Evolutionary conservation across 1,140 invertebrate genomes (phyloP).

Genomic region (Aphaenogaster ashmeadi): DNA sequence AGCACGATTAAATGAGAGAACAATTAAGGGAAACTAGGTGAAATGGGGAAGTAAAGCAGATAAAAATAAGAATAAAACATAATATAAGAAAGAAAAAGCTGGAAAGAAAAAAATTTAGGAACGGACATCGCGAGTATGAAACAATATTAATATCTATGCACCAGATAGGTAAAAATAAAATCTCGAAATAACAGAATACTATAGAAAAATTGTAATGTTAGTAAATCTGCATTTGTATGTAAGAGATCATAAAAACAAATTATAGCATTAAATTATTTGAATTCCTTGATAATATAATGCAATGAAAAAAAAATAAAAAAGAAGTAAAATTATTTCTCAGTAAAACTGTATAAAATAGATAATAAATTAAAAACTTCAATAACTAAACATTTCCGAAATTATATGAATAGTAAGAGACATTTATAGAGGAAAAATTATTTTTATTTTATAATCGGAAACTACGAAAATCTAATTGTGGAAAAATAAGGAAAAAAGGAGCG

Average conservation of each 20-base stretch:
- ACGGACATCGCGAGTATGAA: background rate
- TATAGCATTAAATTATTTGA: background rate
- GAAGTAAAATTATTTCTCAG: background rate
- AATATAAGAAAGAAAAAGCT: background rate
- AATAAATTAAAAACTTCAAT: background rate
- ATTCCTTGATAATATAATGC: background rate
- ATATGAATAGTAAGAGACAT: background rate
- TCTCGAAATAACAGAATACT: background rate
- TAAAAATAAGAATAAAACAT: background rate
- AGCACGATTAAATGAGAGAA: background rate
- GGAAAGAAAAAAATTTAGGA: background rate
- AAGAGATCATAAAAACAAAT: background rate
- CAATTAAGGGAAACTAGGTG: background rate
- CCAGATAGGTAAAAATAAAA: background rate
- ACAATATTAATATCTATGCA: background rate
- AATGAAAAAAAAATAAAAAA: background rate
- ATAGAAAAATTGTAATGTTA: background rate
- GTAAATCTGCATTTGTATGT: background rate
- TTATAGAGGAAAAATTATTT: background rate
- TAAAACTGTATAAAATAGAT: background rate
- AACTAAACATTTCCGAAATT: background rate
- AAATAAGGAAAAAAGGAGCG: slow-evolving; percentile 21
- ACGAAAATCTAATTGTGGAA: background rate
- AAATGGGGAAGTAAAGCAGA: background rate
- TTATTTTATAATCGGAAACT: background rate